These are phyloP conservation scores for Uromys caudimaculatus DNA, from an alignment of 2,797 vertebrate genomes.

Conservation along the genomic window DNA sequence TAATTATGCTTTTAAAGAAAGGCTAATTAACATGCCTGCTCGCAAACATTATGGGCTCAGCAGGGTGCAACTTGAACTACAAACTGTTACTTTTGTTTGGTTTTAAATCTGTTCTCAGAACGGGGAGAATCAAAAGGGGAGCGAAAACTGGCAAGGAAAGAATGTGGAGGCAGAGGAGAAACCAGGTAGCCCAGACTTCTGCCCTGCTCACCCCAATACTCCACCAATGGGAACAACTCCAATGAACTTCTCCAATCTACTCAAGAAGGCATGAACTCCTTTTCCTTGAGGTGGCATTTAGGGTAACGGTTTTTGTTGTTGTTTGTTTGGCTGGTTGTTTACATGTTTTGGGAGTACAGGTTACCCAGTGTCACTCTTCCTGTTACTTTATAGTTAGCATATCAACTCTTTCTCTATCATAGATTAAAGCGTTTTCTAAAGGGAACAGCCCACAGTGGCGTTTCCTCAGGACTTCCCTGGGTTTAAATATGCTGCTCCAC, in stretches of 20 bases:
- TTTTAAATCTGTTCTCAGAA: not conserved
- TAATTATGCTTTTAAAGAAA: slow-evolving; percentile 45
- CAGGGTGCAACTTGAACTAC: not conserved
- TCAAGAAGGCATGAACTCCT: not conserved
- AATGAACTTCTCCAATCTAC: too few species aligned
- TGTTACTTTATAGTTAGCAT: not conserved
- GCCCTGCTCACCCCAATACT: fast-evolving
- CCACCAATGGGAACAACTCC: not conserved
- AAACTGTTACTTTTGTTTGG: not conserved
- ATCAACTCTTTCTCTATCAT: not conserved
- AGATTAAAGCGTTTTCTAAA: not conserved
- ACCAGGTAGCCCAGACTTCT: not conserved
- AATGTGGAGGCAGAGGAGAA: not conserved
- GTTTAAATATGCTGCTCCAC: not conserved
- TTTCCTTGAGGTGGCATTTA: not conserved
- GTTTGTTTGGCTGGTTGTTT: not conserved
- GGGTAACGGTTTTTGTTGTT: not conserved
- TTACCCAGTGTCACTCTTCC: not conserved
- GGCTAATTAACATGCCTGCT: not conserved
- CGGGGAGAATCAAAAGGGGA: not conserved
- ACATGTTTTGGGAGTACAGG: not conserved
- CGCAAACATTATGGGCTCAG: not conserved
- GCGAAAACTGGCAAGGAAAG: not conserved
- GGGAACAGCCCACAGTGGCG: not conserved
- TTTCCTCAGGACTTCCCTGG: not conserved